Percentiles rank a stretch among this genome's conserved stretches.
These are phyloP conservation scores for Erpornis zantholeuca DNA, from an alignment of 2,113 vertebrate genomes.

Conservation along the genomic window DNA sequence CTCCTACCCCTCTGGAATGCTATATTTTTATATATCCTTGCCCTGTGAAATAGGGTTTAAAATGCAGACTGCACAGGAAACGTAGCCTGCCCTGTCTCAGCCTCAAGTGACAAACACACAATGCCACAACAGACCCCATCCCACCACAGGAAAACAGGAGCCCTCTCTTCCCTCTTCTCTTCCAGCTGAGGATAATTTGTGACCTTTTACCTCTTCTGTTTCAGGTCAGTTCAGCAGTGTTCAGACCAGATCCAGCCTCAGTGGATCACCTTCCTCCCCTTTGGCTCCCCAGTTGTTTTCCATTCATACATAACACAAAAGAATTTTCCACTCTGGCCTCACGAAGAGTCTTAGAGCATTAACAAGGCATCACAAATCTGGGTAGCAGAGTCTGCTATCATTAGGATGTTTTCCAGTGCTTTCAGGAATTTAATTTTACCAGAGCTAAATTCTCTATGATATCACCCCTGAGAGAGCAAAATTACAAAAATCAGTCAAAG, in stretches of 20 bases:
- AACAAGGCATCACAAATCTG: background rate
- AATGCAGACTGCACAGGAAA: background rate
- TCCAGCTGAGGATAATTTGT: background rate
- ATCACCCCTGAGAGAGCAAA: background rate
- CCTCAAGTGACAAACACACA: accelerated
- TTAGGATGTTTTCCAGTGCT: background rate
- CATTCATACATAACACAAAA: background rate
- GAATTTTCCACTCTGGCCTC: background rate
- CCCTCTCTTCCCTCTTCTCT: background rate
- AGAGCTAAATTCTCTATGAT: background rate
- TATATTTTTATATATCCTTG: background rate
- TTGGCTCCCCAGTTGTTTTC: background rate
- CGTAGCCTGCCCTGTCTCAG: background rate
- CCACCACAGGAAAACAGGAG: background rate
- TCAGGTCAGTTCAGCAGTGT: background rate
- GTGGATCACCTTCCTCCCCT: background rate
- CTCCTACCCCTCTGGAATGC: background rate
- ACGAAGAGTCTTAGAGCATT: background rate
- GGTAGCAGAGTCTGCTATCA: background rate
- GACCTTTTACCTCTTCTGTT: background rate
- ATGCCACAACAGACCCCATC: background rate
- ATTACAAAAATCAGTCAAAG: background rate
- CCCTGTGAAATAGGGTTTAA: background rate
- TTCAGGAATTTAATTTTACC: background rate
- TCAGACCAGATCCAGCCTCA: background rate